Conservation (phyloP, 2,797 vertebrate genomes). For the Oophaga sylvatica region DNA sequence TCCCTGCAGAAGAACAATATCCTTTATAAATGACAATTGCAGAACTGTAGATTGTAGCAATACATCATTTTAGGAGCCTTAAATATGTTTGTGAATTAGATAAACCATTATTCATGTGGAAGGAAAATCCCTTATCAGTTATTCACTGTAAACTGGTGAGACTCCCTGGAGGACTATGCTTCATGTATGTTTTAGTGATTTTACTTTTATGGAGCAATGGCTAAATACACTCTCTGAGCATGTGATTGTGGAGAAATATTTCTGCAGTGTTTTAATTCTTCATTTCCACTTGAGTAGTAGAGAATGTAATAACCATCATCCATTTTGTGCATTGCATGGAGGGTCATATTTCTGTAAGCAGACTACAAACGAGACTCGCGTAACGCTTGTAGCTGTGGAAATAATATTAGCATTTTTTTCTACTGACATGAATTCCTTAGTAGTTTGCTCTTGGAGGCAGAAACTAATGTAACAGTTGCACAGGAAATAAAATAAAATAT, state of each 20-base stretch:
- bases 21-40: neutral
- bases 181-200: conserved; percentile 24
- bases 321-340: conserved; percentile 27
- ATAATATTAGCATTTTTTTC: conserved; percentile 46
- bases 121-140: conserved; percentile 14
- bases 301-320: conserved; percentile 53
- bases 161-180: neutral
- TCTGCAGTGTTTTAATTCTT: conserved; percentile 13
- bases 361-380: conserved; percentile 40
- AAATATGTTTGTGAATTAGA: conserved; percentile 14
- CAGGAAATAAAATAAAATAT: neutral
- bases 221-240: neutral
- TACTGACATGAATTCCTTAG: conserved; percentile 44
- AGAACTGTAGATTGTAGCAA: neutral
- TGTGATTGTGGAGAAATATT: conserved; percentile 17
- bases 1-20: neutral
- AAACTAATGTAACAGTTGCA: conserved; percentile 15
- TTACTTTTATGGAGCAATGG: neutral
- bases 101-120: conserved; percentile 2
- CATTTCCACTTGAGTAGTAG: conserved; percentile 1
- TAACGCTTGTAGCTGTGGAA: conserved; percentile 43
- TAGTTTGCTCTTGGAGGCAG: conserved; percentile 25
- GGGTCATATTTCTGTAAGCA: conserved; percentile 52
- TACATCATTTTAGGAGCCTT: conserved; percentile 1
- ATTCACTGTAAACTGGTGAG: neutral